These are phyloP conservation scores for Melanotaenia pygmaea DNA, from an alignment of 2,797 vertebrate genomes.

Conservation along the genomic window DNA sequence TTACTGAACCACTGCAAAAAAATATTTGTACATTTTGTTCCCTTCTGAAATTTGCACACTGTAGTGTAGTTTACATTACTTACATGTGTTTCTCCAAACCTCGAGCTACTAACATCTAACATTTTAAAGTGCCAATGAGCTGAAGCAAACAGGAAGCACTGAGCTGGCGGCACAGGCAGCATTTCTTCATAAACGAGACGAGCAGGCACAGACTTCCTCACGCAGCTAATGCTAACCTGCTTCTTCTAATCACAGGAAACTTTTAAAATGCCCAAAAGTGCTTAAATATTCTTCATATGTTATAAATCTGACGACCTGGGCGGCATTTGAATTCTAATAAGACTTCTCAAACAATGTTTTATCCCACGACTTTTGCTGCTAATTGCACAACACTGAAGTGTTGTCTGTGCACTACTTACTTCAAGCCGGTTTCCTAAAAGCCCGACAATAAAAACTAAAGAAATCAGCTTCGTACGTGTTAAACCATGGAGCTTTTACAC, in stretches of 20 bases:
- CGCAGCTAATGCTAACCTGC: constrained; percentile 53
- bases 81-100: constrained; percentile 33
- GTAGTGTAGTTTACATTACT: constrained; percentile 32
- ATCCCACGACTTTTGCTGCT: constrained; percentile 9
- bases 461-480: background rate
- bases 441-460: background rate
- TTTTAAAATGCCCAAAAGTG: constrained; percentile 37
- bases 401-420: constrained; percentile 18
- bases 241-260: constrained; percentile 41
- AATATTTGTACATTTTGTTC: constrained; percentile 38
- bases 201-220: constrained; percentile 25
- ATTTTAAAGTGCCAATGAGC: constrained; percentile 80
- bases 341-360: constrained; percentile 8
- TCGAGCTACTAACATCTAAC: constrained; percentile 43
- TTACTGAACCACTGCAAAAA: constrained; percentile 51
- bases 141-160: constrained; percentile 72
- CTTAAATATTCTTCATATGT: constrained; percentile 40
- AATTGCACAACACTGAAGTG: constrained; percentile 7
- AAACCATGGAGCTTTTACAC: background rate
- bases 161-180: constrained; percentile 45
- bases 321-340: background rate
- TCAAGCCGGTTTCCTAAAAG: constrained; percentile 39
- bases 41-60: constrained; percentile 38
- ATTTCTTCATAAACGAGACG: constrained; percentile 11
- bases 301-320: constrained; percentile 40